Evolutionary conservation across 2,888 invertebrate genomes (phyloP).

Genomic region (Apodemia mormo): DNA sequence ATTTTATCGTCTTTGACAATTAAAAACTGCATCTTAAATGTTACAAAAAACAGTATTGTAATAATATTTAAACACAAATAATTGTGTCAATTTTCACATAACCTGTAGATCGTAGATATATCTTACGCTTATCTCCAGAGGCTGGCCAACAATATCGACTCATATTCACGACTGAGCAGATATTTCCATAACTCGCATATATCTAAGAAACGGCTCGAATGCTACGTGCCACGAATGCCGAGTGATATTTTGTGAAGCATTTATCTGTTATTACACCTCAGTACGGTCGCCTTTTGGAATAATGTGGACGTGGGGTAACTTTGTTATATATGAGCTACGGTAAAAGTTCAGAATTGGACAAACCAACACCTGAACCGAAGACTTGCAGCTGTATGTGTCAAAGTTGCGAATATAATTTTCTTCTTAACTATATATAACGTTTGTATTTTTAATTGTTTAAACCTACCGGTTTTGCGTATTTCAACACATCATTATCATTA

Average conservation of each 20-base stretch:
- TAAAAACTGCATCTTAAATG: too few relatives aligned
- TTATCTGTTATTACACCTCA: constrained; percentile 37
- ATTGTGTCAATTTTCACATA: background rate
- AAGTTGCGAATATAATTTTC: too few relatives aligned
- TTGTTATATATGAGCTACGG: constrained; percentile 19
- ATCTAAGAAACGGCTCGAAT: constrained; percentile 18
- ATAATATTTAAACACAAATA: background rate
- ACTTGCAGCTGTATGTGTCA: too few relatives aligned
- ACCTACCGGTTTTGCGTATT: too few relatives aligned
- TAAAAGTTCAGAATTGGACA: background rate
- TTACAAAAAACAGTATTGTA: too few relatives aligned
- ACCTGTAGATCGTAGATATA: constrained; percentile 11
- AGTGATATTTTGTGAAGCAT: constrained; percentile 26
- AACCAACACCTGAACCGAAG: background rate
- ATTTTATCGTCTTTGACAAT: too few relatives aligned
- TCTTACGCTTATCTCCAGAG: constrained; percentile 1
- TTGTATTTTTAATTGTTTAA: too few relatives aligned
- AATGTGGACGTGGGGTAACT: constrained; percentile 23
- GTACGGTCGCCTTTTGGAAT: constrained; percentile 21
- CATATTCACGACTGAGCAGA: constrained; percentile 16
- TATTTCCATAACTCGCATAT: constrained; percentile 18
- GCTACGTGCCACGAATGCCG: constrained; percentile 9
- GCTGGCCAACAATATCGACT: constrained; percentile 13
- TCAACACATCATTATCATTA: too few relatives aligned
- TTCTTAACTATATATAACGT: too few relatives aligned